Evolutionary conservation across 2,113 vertebrate genomes (phyloP), one percentile per base, ranked within the genome.

Genomic region (Oreochromis aureus): DNA sequence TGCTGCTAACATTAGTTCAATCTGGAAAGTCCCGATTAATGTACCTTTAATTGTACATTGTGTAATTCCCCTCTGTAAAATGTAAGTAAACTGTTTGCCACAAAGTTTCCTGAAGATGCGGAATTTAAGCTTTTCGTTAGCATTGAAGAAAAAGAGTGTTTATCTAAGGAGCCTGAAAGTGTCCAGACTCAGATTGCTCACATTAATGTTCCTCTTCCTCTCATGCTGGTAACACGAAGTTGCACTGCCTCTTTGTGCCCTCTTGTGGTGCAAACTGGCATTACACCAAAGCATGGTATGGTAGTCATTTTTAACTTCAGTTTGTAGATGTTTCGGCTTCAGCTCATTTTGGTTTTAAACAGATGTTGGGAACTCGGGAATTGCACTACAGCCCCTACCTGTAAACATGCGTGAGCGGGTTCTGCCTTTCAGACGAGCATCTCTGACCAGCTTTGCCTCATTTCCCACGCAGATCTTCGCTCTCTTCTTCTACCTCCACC

Each of bases 1-100:
- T 0, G 61, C 61, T 39, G 61, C 10, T 66, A 39, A 27, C 41
- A 46, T 73, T 30, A 48, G 69, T 18, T 73, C 15, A 27, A 30
- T 48, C 24, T 73, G 63, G 0, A 0, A 69, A 22, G 41, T 73
- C 22, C 5, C 18, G 15, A 27, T 44, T 3, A 24, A 2, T 6
- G 36, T 16, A 44, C n/a, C 63, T 24, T 41, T 10, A 6, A 18
- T 27, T 13, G 13, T 27, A 73, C 15, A 0, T 46, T 24, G 39
- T 71, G 66, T 61, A 61, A 59, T 16, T 16, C 27, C 56, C 27
- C 2, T 19, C 18, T 39, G 18, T 3, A 48, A 48, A 18, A 48
- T 30, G 3, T 48, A 76, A 46, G 5, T 7, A 27, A 76, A 30
- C 2, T 27, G 5, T 46, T 27, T 5, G 3, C 5, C 69, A 46